Conservation (phyloP, 1,140 invertebrate species). For the Drosophila ficusphila region DNA sequence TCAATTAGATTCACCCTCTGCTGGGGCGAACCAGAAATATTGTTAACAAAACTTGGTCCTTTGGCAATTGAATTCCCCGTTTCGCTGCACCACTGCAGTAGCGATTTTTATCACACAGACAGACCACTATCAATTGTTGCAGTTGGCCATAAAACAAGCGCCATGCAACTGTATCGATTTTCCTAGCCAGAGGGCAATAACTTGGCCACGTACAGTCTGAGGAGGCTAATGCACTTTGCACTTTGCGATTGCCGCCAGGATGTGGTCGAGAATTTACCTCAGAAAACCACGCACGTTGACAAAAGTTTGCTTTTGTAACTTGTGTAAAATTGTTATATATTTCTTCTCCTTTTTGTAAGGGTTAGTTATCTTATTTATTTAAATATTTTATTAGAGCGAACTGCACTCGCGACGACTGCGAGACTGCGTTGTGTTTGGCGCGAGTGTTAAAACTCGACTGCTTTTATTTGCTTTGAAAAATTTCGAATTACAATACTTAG, state of each 20-base stretch:
- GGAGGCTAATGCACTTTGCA: slow-evolving; percentile 83
- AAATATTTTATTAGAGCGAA: neutral
- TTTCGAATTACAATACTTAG: slow-evolving; percentile 82
- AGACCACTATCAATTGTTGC: slow-evolving; percentile 71
- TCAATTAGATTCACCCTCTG: slow-evolving; percentile 62
- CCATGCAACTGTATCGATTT: slow-evolving; percentile 77
- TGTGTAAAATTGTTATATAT: no score
- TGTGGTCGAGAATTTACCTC: neutral
- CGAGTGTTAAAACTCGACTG: slow-evolving; percentile 81
- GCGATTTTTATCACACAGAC: slow-evolving; percentile 61
- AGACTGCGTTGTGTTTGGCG: slow-evolving; percentile 65
- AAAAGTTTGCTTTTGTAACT: no score
- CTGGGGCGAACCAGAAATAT: slow-evolving; percentile 26
- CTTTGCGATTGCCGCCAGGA: slow-evolving; percentile 49
- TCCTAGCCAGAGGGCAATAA: slow-evolving; percentile 75
- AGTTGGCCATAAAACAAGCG: slow-evolving; percentile 54
- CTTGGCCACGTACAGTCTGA: slow-evolving; percentile 56
- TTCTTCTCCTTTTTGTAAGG: no score
- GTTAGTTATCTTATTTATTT: neutral
- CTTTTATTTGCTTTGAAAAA: slow-evolving; percentile 81
- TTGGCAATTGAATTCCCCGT: slow-evolving; percentile 28
- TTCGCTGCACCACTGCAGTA: slow-evolving; percentile 56
- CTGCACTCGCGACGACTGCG: slow-evolving; percentile 29
- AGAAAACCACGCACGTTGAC: neutral
- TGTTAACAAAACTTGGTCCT: slow-evolving; percentile 62